Conservation (phyloP, 2,888 invertebrate genomes). For the Cyrtodaria siliqua region DNA sequence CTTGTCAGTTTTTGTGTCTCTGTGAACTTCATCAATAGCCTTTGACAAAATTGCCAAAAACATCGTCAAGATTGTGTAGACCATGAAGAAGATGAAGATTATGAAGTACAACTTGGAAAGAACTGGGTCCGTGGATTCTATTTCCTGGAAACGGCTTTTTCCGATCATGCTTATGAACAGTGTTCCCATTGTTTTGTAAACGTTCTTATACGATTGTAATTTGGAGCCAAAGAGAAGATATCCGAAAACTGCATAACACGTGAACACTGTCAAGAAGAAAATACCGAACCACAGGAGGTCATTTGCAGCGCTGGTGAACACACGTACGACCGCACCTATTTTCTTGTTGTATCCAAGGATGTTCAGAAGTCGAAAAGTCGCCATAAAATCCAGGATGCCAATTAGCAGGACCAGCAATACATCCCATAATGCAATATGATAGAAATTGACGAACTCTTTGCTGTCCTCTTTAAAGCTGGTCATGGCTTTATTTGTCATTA, state of each 20-base stretch:
- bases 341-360: constrained; percentile 75
- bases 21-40: constrained; percentile 65
- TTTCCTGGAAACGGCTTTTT: constrained; percentile 70
- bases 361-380: constrained; percentile 70
- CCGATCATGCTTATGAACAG: constrained; percentile 76
- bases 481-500: constrained; percentile 62
- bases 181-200: constrained; percentile 66
- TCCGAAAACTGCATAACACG: constrained; percentile 71
- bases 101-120: constrained; percentile 75
- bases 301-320: constrained; percentile 65
- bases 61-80: constrained; percentile 75
- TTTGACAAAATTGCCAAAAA: constrained; percentile 75
- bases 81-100: constrained; percentile 69
- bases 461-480: constrained; percentile 68
- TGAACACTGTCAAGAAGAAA: constrained; percentile 67
- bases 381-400: constrained; percentile 70
- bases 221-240: constrained; percentile 69
- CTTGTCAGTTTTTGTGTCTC: constrained; percentile 55
- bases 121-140: constrained; percentile 63
- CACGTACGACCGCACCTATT: constrained; percentile 64
- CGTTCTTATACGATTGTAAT: constrained; percentile 66
- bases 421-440: constrained; percentile 75
- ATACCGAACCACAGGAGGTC: constrained; percentile 72
- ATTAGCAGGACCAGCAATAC: constrained; percentile 64
- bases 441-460: constrained; percentile 75